Conservation (phyloP, 2,888 invertebrate genomes). For the Oxystoma pomonae region DNA sequence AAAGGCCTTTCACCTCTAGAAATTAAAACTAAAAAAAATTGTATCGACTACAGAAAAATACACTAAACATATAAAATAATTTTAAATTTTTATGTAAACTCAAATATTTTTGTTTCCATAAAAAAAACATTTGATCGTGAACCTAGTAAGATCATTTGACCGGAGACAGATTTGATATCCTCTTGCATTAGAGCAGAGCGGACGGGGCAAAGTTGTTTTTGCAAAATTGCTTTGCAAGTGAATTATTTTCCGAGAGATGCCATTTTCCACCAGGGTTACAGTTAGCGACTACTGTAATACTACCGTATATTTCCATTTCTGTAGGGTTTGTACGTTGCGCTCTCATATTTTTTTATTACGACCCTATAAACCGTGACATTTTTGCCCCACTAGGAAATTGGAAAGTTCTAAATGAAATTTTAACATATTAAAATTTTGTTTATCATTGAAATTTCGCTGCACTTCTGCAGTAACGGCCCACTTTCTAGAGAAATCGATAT, state of each 20-base stretch:
- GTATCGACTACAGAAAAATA: no score
- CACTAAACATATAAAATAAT: no score
- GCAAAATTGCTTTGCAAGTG: background rate
- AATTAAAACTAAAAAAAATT: no score
- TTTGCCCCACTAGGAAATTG: constrained; percentile 1
- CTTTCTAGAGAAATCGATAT: background rate
- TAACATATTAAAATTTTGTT: background rate
- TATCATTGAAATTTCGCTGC: background rate
- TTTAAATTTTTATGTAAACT: no score
- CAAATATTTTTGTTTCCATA: no score
- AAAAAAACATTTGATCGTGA: no score
- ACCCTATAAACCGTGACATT: background rate
- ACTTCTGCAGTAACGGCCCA: no score
- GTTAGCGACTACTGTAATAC: background rate
- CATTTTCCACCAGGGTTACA: background rate
- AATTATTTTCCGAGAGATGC: background rate
- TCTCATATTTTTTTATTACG: constrained; percentile 4
- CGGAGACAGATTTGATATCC: no score
- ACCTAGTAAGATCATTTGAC: no score
- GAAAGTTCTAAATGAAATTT: background rate
- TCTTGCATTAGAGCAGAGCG: no score
- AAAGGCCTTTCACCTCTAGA: no score
- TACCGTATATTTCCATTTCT: constrained; percentile 4
- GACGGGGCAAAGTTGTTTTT: no score
- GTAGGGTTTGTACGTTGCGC: background rate